phyloP scores from a whole-genome alignment of 2,113 vertebrate genomes.

The Indicator maculatus region DNA sequence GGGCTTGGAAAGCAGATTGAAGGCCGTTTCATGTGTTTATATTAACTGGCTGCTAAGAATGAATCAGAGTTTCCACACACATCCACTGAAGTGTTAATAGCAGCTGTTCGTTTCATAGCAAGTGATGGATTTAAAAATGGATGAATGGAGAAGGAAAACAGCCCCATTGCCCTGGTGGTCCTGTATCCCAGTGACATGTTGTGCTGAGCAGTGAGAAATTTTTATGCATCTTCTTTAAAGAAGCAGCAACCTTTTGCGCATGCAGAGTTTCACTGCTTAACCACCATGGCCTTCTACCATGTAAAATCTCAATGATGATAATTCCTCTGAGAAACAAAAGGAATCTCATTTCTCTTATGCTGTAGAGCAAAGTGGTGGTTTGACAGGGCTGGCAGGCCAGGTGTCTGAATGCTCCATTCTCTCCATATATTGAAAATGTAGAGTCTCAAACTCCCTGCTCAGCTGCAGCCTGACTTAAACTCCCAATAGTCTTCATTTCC shows the following conservation, averaged over 20 bases:
- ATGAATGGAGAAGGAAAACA: constrained; percentile 5
- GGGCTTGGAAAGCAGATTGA: constrained; percentile 1
- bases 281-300: neutral
- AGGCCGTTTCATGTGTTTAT: constrained; percentile 45
- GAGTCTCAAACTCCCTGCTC: neutral
- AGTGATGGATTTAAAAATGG: constrained; percentile 46
- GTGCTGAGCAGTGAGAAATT: neutral
- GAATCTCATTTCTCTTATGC: neutral
- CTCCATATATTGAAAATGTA: neutral
- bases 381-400: neutral
- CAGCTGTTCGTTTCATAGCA: constrained; percentile 37
- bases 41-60: constrained; percentile 28
- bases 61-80: constrained; percentile 43
- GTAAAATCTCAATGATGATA: neutral
- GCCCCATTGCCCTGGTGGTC: constrained; percentile 12
- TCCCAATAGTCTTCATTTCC: neutral
- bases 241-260: neutral
- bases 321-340: neutral
- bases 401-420: neutral
- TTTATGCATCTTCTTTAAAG: neutral
- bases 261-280: neutral
- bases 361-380: neutral
- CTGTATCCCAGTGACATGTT: neutral
- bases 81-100: constrained; percentile 48
- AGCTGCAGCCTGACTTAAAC: neutral